Conservation (phyloP, 2,113 vertebrate genomes). For the Rhynchomys soricoides region DNA sequence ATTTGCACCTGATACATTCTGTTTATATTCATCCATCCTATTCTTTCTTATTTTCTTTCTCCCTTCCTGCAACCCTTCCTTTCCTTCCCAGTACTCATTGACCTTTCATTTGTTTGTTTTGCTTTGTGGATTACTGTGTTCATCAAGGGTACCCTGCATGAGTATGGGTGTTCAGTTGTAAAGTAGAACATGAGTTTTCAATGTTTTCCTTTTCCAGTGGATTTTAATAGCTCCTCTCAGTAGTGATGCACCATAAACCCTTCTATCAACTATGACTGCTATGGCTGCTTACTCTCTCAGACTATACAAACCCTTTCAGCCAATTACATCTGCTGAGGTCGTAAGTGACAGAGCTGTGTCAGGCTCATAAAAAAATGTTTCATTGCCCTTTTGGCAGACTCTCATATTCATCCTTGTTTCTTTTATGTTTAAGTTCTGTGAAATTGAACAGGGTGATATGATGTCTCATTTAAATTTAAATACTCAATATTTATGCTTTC, state of each 20-base stretch:
- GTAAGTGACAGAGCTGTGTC: too few relatives aligned
- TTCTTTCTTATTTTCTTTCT: neutral
- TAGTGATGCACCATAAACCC: neutral
- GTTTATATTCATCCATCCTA: neutral
- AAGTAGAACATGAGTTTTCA: neutral
- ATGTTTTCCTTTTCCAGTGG: too few relatives aligned
- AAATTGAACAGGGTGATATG: neutral
- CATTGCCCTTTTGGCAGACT: neutral
- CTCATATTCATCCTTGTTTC: neutral
- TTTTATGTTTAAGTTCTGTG: neutral
- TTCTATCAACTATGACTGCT: neutral
- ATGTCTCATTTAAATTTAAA: neutral
- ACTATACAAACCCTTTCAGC: neutral
- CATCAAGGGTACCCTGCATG: neutral
- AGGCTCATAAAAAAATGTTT: neutral
- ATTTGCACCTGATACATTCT: neutral
- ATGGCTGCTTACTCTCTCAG: neutral
- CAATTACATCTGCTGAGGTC: neutral
- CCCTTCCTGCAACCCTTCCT: fast-evolving
- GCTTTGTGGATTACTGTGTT: neutral
- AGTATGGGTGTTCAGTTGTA: too few relatives aligned
- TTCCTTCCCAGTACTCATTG: too few relatives aligned
- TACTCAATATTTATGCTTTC: neutral
- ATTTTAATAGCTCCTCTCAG: neutral
- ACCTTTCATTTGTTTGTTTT: neutral